Evolutionary conservation across 2,113 vertebrate genomes (phyloP), one percentile per base, ranked within the genome.

Genomic region (Fukomys damarensis): DNA sequence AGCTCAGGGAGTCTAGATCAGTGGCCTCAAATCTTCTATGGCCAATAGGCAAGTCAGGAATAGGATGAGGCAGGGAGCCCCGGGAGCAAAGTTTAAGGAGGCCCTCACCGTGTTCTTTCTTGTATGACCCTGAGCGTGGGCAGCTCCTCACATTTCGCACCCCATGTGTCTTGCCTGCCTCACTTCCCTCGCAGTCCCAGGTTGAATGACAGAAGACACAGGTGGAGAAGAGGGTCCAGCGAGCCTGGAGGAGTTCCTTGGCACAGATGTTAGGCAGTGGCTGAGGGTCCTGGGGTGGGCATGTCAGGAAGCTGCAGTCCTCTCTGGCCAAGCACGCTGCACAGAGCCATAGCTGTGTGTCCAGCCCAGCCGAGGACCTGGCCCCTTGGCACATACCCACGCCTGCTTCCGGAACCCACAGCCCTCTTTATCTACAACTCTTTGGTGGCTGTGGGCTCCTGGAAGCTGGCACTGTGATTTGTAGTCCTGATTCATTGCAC

Each of bases 251-350:
- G 54, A 68, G 3, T 14, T 43, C 32, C 30, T 3, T 0, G 38
- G 59, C 70, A 74, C 59, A n/a, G 52, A 17, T 10, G 16, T 35
- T 46, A 28, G 66, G 80, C 30, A 1, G 26, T 3, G 56, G 43
- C 46, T 24, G 32, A 7, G 0, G 16, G 0, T 63, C 49, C 11
- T 1, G 43, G 16, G 2, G 2, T 17, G 56, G 61, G 12, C 58
- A 0, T 32, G 22, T 49, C 8, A 10, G 32, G 17, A 32, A 10
- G 13, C n/a, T 20, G 3, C 0, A 1, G 20, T 52, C 9, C 66
- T 43, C 61, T 54, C 10, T 38, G 80, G 61, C 6, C 30, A 1
- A 16, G 19, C 2, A 22, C 41, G 70, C 7, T 2, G 20, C 54
- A 19, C 54, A 43, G 35, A 41, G 43, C 19, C 32, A 1, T 7